These are phyloP conservation scores for Erythrocebus patas DNA, from an alignment of 2,113 vertebrate species.

Conservation along the genomic window DNA sequence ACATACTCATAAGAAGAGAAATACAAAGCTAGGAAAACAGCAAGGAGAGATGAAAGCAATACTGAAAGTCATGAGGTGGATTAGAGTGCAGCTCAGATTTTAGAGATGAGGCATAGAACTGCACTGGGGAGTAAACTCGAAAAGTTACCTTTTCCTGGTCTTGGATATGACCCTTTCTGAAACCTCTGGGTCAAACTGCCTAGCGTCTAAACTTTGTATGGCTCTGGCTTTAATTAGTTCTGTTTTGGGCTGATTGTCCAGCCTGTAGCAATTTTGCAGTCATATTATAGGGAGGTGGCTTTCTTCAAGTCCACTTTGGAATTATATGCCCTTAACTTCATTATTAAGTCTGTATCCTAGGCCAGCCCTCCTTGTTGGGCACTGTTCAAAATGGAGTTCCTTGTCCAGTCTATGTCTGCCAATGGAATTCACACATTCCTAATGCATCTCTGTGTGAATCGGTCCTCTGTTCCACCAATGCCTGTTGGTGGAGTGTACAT, in stretches of 20 bases:
- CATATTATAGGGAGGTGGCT: background rate
- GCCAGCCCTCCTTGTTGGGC: background rate
- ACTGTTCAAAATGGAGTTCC: slow-evolving; percentile 30
- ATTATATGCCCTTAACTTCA: background rate
- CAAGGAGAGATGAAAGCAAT: background rate
- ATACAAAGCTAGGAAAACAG: background rate
- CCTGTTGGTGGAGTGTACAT: slow-evolving; percentile 74
- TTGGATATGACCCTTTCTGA: slow-evolving; percentile 36
- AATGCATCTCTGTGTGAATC: slow-evolving; percentile 75
- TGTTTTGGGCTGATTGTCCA: background rate
- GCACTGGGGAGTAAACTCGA: background rate
- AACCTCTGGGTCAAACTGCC: background rate
- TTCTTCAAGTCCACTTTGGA: slow-evolving; percentile 34
- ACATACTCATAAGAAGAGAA: background rate
- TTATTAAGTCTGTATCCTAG: background rate
- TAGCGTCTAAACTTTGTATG: background rate
- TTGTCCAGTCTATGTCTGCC: background rate
- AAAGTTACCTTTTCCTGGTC: slow-evolving; percentile 1
- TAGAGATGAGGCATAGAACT: background rate
- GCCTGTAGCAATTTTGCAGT: slow-evolving; percentile 1
- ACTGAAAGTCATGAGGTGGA: background rate
- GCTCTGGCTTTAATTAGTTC: slow-evolving; percentile 45
- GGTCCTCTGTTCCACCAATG: slow-evolving; percentile 76
- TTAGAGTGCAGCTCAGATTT: background rate
- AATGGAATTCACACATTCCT: slow-evolving; percentile 74